Evolutionary conservation across 2,888 invertebrate genomes (phyloP).

Genomic region (Sisyra terminalis): DNA sequence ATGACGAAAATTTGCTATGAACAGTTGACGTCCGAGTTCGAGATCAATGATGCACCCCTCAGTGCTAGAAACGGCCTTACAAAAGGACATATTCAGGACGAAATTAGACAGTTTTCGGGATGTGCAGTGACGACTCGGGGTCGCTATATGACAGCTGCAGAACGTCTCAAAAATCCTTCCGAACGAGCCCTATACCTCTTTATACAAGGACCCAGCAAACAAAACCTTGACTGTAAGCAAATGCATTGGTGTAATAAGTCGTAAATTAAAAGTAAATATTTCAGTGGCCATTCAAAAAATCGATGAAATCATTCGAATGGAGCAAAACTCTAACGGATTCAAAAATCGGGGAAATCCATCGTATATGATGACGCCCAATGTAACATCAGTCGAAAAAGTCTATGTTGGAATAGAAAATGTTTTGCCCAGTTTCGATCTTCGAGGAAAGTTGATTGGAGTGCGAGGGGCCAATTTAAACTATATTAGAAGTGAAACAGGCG

Average conservation of each 20-base stretch:
- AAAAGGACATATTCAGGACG: constrained; percentile 38
- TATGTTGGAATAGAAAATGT: constrained; percentile 63
- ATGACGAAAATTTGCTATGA: constrained; percentile 9
- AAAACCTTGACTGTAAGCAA: constrained; percentile 27
- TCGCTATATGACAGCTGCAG: constrained; percentile 34
- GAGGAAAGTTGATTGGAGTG: constrained; percentile 54
- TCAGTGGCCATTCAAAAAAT: constrained; percentile 34
- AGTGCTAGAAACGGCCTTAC: constrained; percentile 37
- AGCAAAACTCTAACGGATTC: constrained; percentile 15
- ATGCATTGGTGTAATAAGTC: too few relatives aligned
- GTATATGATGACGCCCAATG: neutral
- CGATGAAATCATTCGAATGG: constrained; percentile 31
- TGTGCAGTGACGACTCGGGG: constrained; percentile 37
- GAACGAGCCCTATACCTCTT: constrained; percentile 36
- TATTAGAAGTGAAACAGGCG: constrained; percentile 62
- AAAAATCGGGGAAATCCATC: constrained; percentile 1
- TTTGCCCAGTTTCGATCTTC: constrained; percentile 56
- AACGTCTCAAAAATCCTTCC: constrained; percentile 27
- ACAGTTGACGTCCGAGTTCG: constrained; percentile 31
- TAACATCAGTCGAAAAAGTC: constrained; percentile 41
- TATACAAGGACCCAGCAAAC: constrained; percentile 34
- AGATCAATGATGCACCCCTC: constrained; percentile 39
- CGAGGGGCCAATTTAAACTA: constrained; percentile 58
- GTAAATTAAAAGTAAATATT: constrained; percentile 12
- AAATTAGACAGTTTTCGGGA: constrained; percentile 31